Evolutionary conservation across 1,140 invertebrate species (phyloP), one percentile per base, ranked within the genome.

Genomic region (Diuraphis noxia): DNA sequence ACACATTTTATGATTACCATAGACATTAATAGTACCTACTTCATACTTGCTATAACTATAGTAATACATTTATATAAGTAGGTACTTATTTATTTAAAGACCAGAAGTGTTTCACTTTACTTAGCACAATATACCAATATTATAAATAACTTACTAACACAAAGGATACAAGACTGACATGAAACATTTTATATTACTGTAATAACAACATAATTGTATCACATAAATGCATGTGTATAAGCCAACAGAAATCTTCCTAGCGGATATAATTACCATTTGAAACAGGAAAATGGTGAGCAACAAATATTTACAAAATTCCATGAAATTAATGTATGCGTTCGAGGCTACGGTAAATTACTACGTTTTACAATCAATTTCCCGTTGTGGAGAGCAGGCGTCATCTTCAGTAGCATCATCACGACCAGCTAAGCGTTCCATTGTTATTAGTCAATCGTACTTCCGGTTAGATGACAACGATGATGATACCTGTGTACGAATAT

Each of bases 241-340:
- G 56, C 30, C 10, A 63, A 63, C 52, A 63, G 25, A 56, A 41
- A n/a, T 34, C 5, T 30, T 41, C 4, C n/a, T 49, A 7, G 40
- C 49, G 36, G 6, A 77, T 79, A 81, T 43, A 92, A 86, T 49
- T 92, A 92, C 92, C 88, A 92, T 46, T 92, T 92, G 92, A 43
- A 92, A 89, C 40, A 92, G 88, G 88, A 92, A 92, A 43, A 92
- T 52, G n/a, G 92, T 90, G 46, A 92, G 88, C 43, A 92, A 91
- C 52, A 92, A 86, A 85, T 92, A 89, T 86, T 89, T 92, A 40
- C 92, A 92, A 79, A 92, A 88, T 92, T 92, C 92, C 92, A 92
- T 92, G 52, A 90, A 88, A 92, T 91, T 34, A 46, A 46, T 91
- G 43, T 91, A 56, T 40, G 49, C 30, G 21, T 46, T 79, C 88